phyloP scores from a whole-genome alignment of 2,888 invertebrate genomes.

The Arge pagana region DNA sequence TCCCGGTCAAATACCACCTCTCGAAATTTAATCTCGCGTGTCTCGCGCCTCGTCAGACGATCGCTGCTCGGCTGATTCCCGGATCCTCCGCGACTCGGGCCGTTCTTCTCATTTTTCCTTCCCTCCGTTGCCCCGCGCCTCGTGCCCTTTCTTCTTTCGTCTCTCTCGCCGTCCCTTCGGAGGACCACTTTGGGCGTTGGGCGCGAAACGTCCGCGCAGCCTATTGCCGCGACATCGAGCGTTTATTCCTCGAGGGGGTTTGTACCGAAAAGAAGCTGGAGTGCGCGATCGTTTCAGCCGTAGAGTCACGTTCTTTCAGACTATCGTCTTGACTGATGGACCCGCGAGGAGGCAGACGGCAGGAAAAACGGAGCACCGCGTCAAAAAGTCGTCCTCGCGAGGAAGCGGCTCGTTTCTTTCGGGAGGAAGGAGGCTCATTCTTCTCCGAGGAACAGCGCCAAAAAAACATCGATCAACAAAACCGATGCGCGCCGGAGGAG shows the following conservation, averaged over 20 bases:
- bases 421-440: no score
- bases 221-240: no score
- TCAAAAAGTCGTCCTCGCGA: not conserved
- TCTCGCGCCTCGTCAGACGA: not conserved
- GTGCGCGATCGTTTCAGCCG: constrained; percentile 12
- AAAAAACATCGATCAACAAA: no score
- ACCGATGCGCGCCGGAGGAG: no score
- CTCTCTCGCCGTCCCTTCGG: not conserved
- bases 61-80: not conserved
- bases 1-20: constrained; percentile 14
- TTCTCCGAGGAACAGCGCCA: not conserved
- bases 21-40: constrained; percentile 14
- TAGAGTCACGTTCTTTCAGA: constrained; percentile 18
- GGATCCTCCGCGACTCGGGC: no score
- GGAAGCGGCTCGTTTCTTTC: not conserved
- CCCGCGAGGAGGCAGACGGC: constrained; percentile 6
- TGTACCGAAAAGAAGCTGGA: no score
- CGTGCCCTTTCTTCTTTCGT: not conserved
- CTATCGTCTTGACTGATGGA: constrained; percentile 17
- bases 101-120: constrained; percentile 3
- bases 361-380: not conserved
- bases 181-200: no score
- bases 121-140: not conserved
- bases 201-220: no score
- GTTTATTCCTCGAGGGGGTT: no score